Base-by-base conservation (phyloP, 2,113 vertebrate genomes). In the Chionomys nivalis region DNA sequence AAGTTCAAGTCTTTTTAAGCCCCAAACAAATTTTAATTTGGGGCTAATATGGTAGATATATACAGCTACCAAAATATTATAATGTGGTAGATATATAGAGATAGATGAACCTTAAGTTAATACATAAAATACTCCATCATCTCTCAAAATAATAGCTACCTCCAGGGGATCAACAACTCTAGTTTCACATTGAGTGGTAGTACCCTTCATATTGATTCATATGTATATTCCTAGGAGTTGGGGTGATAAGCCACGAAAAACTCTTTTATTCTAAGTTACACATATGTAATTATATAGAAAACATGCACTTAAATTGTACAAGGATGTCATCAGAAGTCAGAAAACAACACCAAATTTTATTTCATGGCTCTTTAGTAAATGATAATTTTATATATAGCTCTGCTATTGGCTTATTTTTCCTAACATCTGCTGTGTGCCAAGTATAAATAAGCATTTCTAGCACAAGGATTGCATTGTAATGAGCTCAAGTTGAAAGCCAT, bases 281-380 rank as follows among this genome's bases (percentile, higher is more conserved):
- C 19, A 58, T 21, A 23, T 58, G 19, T 58, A 7, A 58, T 58
- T 58, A 58, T 58, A 58, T 19, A 58, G 19, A 58, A 58, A 58
- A 58, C 19, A 58, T 58, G 58, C 58, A 21, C 58, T 58, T 21
- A 58, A 58, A 21, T 58, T 58, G 21, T 6, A 58, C 58, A 58
- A 58, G 19, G 19, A 58, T 58, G 19, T 81, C n/a, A 95, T 58
- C 26, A 83, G 72, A 17, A 94, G 5, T 76, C 89, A 87, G 24
- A 91, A 95, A 94, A 96, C 1, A 93, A n/a, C 42, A 39, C 39
- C 75, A 79, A 87, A 76, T 75, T 63, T 93, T 39, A 44, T 91
- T 79, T 31, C 58, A 92, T 52, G 11, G 17, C 23, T 76, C 24
- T 91, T 93, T 9, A 87, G 2, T 88, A 21, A 7, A 79, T 87